Conservation (phyloP, 2,113 vertebrate genomes). For the Helogale parvula region DNA sequence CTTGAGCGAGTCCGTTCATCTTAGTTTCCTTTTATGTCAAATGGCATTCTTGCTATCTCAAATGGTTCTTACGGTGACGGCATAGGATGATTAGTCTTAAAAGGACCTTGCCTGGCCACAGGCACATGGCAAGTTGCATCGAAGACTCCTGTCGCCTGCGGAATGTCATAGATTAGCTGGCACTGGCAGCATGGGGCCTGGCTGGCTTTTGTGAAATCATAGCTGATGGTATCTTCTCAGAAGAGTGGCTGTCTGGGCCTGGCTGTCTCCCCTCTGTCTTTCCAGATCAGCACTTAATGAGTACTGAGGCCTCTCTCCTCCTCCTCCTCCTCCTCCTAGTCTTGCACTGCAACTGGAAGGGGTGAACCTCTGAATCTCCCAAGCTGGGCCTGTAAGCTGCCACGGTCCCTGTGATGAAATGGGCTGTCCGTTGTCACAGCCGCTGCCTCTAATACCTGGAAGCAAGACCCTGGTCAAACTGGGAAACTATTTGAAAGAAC, state of each 20-base stretch:
- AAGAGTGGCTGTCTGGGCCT: neutral
- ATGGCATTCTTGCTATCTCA: neutral
- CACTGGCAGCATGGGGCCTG: neutral
- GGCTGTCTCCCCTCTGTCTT: neutral
- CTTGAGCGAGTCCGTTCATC: neutral
- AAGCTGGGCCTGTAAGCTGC: neutral
- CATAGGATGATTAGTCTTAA: neutral
- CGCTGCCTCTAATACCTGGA: neutral
- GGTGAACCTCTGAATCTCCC: neutral
- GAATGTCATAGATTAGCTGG: neutral
- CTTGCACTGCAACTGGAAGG: neutral
- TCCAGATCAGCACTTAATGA: neutral
- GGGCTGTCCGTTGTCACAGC: neutral
- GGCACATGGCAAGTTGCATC: neutral
- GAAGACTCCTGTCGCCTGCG: neutral
- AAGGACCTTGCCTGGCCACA: neutral
- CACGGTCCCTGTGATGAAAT: neutral
- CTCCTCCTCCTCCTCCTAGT: neutral
- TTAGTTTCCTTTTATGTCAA: neutral
- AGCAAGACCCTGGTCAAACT: neutral
- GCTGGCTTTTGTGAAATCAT: conserved; percentile 1
- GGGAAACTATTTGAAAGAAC: neutral
- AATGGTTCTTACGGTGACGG: conserved; percentile 2
- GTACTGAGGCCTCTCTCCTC: neutral
- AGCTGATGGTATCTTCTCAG: conserved; percentile 24